Percentiles rank a stretch among this genome's conserved stretches.
phyloP scores from a whole-genome alignment of 23 tunicate genomes.

The Corella eumyota region DNA sequence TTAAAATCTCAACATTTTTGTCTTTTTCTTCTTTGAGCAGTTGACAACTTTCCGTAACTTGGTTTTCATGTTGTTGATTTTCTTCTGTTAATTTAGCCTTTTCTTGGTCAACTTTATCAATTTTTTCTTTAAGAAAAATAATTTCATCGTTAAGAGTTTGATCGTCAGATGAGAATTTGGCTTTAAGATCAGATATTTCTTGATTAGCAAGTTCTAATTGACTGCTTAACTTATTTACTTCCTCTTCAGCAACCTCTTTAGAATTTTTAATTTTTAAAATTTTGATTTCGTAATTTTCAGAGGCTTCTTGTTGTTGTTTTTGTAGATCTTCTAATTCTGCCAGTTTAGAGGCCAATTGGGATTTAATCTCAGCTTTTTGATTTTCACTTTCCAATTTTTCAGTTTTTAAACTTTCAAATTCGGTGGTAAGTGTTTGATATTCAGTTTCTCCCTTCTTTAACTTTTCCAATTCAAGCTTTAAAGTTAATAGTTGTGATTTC shows the following conservation, averaged over 20 bases:
- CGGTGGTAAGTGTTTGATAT: neutral
- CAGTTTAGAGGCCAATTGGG: neutral
- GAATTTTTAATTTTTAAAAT: neutral
- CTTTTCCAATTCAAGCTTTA: neutral
- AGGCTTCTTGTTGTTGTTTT: neutral
- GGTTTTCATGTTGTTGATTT: neutral
- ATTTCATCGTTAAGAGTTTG: too few relatives aligned
- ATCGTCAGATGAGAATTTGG: too few relatives aligned
- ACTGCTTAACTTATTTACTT: too few relatives aligned
- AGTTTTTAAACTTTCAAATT: conserved; percentile 1
- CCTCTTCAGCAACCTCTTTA: neutral
- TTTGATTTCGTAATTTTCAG: neutral
- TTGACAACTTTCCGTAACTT: neutral
- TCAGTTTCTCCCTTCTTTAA: conserved; percentile 1
- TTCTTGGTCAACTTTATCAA: neutral
- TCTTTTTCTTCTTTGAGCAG: too few relatives aligned
- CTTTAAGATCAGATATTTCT: too few relatives aligned
- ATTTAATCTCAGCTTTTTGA: neutral
- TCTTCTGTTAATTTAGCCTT: neutral
- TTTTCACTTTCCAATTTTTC: neutral
- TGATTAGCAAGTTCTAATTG: too few relatives aligned
- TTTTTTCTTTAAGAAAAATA: neutral
- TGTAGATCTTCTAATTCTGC: neutral
- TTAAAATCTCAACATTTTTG: too few relatives aligned
- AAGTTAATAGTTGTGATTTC: neutral